Evolutionary conservation across 2,888 invertebrate genomes (phyloP).

Genomic region (Drosophila conformis): DNA sequence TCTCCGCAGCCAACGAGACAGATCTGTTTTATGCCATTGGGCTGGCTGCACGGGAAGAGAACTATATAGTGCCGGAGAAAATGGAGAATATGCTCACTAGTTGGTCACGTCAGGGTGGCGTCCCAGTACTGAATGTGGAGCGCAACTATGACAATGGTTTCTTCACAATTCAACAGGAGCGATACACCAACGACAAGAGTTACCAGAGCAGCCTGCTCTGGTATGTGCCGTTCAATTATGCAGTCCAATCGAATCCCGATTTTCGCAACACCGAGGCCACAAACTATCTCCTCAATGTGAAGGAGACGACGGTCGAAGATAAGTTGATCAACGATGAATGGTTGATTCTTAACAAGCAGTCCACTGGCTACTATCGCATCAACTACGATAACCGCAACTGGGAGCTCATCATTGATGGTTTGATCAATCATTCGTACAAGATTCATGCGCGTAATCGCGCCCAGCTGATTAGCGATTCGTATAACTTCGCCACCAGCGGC

Average conservation of each 20-base stretch:
- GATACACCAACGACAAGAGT: conserved; percentile 68
- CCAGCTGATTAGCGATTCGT: conserved; percentile 93
- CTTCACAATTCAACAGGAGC: conserved; percentile 86
- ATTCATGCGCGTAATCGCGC: conserved; percentile 93
- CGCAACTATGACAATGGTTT: conserved; percentile 85
- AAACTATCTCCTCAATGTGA: conserved; percentile 63
- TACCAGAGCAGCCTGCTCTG: conserved; percentile 55
- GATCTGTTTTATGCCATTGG: conserved; percentile 76
- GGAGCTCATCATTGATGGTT: conserved; percentile 87
- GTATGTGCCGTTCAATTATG: conserved; percentile 83
- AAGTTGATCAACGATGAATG: conserved; percentile 66
- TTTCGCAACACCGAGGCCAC: conserved; percentile 79
- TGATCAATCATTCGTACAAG: conserved; percentile 87
- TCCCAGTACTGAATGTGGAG: conserved; percentile 86
- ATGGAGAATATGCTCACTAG: conserved; percentile 87
- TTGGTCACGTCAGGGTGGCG: conserved; percentile 88
- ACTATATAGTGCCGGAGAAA: conserved; percentile 75
- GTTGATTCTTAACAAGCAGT: conserved; percentile 84
- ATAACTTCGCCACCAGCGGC: conserved; percentile 67
- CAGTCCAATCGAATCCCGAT: conserved; percentile 69
- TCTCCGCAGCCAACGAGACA: conserved; percentile 70
- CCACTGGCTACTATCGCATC: conserved; percentile 87
- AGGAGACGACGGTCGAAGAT: conserved; percentile 29
- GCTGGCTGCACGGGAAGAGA: conserved; percentile 70
- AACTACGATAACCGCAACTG: conserved; percentile 90